phyloP scores from a whole-genome alignment of 2,113 vertebrate species.

The Pygoscelis adeliae region DNA sequence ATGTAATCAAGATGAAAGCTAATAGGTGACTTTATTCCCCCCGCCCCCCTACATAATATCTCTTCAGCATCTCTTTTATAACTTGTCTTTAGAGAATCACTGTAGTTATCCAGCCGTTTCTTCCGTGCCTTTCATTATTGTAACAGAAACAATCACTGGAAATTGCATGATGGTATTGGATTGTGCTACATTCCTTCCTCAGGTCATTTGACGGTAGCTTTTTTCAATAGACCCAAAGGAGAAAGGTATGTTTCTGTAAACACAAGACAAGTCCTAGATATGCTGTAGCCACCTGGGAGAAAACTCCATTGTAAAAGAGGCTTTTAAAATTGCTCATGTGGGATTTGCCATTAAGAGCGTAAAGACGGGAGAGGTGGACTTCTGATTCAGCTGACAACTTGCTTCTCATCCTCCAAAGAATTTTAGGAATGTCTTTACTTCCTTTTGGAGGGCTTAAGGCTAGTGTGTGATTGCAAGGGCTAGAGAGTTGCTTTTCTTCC shows the following conservation, averaged over 20 bases:
- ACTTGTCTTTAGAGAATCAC: slow-evolving; percentile 29
- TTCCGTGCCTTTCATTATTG: slow-evolving; percentile 27
- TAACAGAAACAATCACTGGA: slow-evolving; percentile 65
- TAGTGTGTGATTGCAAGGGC: slow-evolving; percentile 7
- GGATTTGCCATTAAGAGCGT: slow-evolving; percentile 17
- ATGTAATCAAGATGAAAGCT: neutral
- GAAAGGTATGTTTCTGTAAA: slow-evolving; percentile 61
- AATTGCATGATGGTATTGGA: slow-evolving; percentile 44
- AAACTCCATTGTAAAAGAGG: slow-evolving; percentile 30
- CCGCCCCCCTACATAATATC: neutral
- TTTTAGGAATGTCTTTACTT: slow-evolving; percentile 70
- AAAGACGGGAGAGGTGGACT: slow-evolving; percentile 29
- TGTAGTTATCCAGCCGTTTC: neutral
- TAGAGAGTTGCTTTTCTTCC: slow-evolving; percentile 37
- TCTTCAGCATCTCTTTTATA: slow-evolving; percentile 29
- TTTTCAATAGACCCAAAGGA: slow-evolving; percentile 46
- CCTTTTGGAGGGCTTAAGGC: slow-evolving; percentile 48
- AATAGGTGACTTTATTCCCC: neutral
- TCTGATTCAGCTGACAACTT: slow-evolving; percentile 34
- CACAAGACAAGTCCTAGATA: neutral
- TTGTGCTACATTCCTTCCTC: slow-evolving; percentile 59
- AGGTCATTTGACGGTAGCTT: slow-evolving; percentile 15
- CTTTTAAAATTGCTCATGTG: slow-evolving; percentile 36
- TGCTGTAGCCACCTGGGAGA: slow-evolving; percentile 6
- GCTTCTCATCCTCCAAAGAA: slow-evolving; percentile 58